phyloP scores from a whole-genome alignment of 2,797 vertebrate species.

The Eidolon dupreanum region DNA sequence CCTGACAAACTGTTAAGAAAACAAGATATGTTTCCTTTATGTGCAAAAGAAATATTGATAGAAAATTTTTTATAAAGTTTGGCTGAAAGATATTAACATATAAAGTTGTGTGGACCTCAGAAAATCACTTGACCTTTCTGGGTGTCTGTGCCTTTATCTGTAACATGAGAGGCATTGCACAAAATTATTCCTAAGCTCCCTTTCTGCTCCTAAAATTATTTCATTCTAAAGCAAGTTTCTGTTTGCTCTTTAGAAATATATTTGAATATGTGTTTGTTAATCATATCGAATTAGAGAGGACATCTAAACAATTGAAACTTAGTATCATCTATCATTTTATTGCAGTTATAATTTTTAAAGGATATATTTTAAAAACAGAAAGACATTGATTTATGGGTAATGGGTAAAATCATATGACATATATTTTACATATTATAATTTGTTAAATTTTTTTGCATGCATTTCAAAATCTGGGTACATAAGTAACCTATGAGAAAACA shows the following conservation, averaged over 20 bases:
- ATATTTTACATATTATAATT: conserved; percentile 48
- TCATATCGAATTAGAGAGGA: not conserved
- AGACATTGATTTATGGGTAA: conserved; percentile 41
- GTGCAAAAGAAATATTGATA: conserved; percentile 9
- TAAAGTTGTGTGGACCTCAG: not conserved
- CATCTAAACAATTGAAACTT: not conserved
- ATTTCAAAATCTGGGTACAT: conserved; percentile 66
- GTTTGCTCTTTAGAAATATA: conserved; percentile 16
- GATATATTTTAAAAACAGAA: conserved; percentile 47
- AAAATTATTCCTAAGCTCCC: not conserved
- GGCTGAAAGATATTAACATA: not conserved
- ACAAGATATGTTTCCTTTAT: not conserved
- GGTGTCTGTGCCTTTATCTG: not conserved
- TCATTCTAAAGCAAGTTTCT: conserved; percentile 42
- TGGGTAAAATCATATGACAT: conserved; percentile 59
- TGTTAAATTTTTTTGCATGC: conserved; percentile 73
- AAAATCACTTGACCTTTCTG: conserved; percentile 14
- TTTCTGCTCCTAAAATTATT: not conserved
- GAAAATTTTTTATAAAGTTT: conserved; percentile 11
- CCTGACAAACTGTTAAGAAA: not conserved
- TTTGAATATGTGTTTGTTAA: conserved; percentile 33
- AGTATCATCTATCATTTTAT: conserved; percentile 15
- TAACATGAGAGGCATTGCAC: not conserved
- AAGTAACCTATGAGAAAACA: conserved; percentile 47
- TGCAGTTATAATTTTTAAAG: not conserved